A percentile compares a stretch with the other conserved stretches of the same genome.
Evolutionary conservation across 2,113 vertebrate species (phyloP).

Genomic region (Lanius collurio): DNA sequence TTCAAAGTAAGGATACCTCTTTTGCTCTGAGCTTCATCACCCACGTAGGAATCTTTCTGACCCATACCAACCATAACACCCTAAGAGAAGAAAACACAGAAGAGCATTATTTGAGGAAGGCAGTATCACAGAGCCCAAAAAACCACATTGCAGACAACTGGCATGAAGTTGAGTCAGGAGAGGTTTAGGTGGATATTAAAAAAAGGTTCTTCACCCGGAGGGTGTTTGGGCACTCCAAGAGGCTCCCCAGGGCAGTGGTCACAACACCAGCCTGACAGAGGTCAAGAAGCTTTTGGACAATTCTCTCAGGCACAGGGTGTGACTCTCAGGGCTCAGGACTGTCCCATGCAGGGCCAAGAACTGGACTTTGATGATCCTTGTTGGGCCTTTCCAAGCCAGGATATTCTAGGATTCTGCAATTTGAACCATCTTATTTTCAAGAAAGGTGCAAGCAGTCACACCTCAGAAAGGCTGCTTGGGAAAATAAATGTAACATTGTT

Average conservation of each 20-base stretch:
- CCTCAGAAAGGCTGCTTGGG: not conserved
- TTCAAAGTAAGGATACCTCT: slow-evolving; percentile 92
- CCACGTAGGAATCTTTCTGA: slow-evolving; percentile 94
- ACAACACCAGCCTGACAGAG: not conserved
- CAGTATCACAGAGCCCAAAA: not conserved
- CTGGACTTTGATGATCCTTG: fast-evolving
- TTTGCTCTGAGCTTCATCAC: slow-evolving; percentile 94
- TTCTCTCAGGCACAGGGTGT: not conserved
- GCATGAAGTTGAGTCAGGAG: not conserved
- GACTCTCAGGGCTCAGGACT: not conserved
- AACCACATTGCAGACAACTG: not conserved
- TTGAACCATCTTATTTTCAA: not conserved
- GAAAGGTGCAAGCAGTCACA: not conserved
- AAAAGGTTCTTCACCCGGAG: not conserved
- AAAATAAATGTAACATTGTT: not conserved
- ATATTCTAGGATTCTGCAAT: not conserved
- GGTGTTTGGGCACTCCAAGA: fast-evolving
- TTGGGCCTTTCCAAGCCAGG: not conserved
- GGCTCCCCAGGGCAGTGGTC: not conserved
- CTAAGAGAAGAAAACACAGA: slow-evolving; percentile 63
- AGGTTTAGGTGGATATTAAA: not conserved
- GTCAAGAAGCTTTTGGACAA: not conserved
- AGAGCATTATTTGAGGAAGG: not conserved
- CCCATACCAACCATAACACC: slow-evolving; percentile 97
- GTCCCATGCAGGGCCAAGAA: not conserved